Evolutionary conservation across 2,888 invertebrate species (phyloP).

Genomic region (Cheilosia variabilis): DNA sequence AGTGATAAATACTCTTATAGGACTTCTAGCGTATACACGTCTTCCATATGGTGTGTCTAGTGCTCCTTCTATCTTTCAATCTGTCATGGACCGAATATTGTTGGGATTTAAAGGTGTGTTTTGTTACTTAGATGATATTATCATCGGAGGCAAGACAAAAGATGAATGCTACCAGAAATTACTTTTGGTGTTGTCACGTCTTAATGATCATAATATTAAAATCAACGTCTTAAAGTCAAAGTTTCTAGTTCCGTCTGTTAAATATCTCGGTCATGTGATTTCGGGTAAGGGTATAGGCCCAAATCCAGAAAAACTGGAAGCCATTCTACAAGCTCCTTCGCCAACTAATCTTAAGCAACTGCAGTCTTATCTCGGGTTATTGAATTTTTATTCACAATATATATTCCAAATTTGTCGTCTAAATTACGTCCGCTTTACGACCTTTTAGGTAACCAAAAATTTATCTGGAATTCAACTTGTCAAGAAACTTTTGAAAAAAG

Average conservation of each 20-base stretch:
- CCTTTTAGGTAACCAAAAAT: conserved; percentile 62
- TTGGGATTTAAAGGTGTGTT: conserved; percentile 11
- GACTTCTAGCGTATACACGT: conserved; percentile 17
- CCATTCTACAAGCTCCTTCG: too few species aligned
- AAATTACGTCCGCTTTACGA: conserved; percentile 1
- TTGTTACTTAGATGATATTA: conserved; percentile 63
- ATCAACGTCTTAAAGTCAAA: conserved; percentile 36
- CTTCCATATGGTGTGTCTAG: conserved; percentile 16
- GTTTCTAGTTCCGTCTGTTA: conserved; percentile 33
- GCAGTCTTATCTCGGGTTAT: too few species aligned
- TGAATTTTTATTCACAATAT: too few species aligned
- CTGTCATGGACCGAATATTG: conserved; percentile 23
- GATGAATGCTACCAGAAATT: too few species aligned
- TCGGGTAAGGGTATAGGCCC: conserved; percentile 30
- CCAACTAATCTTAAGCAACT: too few species aligned
- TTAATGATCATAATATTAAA: too few species aligned
- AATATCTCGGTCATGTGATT: conserved; percentile 62
- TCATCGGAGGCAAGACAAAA: conserved; percentile 30
- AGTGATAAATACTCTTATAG: conserved; percentile 14
- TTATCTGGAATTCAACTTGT: conserved; percentile 28
- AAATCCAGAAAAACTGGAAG: too few species aligned
- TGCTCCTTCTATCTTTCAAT: conserved; percentile 17
- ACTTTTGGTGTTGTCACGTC: too few species aligned
- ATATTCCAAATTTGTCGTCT: too few species aligned
- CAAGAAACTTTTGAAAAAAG: conserved; percentile 45